Evolutionary conservation across 2,797 vertebrate species (phyloP), one percentile per base, ranked within the genome.

Genomic region (Sebastes oblongus): DNA sequence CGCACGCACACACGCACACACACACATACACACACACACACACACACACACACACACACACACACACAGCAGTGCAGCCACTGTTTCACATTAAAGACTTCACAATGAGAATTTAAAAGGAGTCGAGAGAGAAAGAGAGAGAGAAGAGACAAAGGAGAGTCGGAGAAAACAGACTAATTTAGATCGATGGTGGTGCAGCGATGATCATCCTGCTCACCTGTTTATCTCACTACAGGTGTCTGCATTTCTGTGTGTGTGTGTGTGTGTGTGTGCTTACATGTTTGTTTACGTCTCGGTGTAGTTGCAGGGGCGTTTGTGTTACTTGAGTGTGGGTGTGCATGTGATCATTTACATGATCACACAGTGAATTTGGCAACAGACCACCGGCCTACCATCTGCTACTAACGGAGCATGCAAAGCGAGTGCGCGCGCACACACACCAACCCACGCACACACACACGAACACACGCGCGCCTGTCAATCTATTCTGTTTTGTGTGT

Each of bases 271-370:
- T 1, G 14, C 27, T 50, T 14, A 4, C 32, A 16, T 86, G 60
- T 85, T 61, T 86, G 80, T 88, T 82, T 89, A 82, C 11, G 59
- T 89, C 75, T 74, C 10, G 3, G 65, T 69, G 55, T 73, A 65
- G 75, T 79, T 70, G 56, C 70, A 54, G 79, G 66, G 72, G 77
- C 8, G 55, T 86, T 82, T 86, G 86, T 88, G 86, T 90, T 84
- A 36, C 79, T 89, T 80, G 61, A 85, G 75, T 85, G 86, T 85
- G 80, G 27, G 46, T 78, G 73, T 71, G 83, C 80, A 77, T 85
- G 87, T 85, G 89, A 90, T 91, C 87, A 88, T 93, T 92, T 92
- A 92, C 87, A 91, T 91, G 91, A 91, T 91, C 92, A 92, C 83
- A 89, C 55, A 77, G 87, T 27, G 82, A 91, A 89, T 88, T 90